These are phyloP conservation scores for Catocala nupta DNA, from an alignment of 2,888 invertebrate genomes.

Conservation along the genomic window DNA sequence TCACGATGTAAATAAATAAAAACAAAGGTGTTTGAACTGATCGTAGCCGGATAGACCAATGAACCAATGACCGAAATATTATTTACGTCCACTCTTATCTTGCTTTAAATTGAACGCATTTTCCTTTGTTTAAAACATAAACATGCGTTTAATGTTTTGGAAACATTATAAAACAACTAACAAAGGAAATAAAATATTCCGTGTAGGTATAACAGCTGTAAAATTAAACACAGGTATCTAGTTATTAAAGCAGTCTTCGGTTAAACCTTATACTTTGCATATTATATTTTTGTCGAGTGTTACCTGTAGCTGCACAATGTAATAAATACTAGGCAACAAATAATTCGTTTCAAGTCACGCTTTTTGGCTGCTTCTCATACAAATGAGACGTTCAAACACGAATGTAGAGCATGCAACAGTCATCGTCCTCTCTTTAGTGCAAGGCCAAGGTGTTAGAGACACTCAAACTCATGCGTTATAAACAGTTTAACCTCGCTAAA, in stretches of 20 bases:
- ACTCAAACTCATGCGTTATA: neutral
- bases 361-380: constrained; percentile 15
- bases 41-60: constrained; percentile 11
- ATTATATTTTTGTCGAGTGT: neutral
- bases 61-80: constrained; percentile 37
- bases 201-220: too few relatives aligned
- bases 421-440: constrained; percentile 38
- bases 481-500: too few relatives aligned
- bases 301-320: neutral
- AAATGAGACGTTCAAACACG: constrained; percentile 35
- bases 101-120: neutral
- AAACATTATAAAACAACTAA: neutral
- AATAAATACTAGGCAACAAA: constrained; percentile 30
- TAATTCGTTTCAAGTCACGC: constrained; percentile 11
- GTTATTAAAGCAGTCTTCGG: neutral
- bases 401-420: constrained; percentile 39
- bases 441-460: constrained; percentile 39
- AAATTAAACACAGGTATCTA: neutral
- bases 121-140: constrained; percentile 5
- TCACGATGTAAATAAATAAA: constrained; percentile 26
- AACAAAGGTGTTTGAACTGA: constrained; percentile 25
- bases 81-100: constrained; percentile 11
- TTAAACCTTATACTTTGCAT: too few relatives aligned
- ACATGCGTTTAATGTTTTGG: neutral
- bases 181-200: neutral